phyloP scores from a whole-genome alignment of 1,140 invertebrate species.

The Leptinotarsa defecta region DNA sequence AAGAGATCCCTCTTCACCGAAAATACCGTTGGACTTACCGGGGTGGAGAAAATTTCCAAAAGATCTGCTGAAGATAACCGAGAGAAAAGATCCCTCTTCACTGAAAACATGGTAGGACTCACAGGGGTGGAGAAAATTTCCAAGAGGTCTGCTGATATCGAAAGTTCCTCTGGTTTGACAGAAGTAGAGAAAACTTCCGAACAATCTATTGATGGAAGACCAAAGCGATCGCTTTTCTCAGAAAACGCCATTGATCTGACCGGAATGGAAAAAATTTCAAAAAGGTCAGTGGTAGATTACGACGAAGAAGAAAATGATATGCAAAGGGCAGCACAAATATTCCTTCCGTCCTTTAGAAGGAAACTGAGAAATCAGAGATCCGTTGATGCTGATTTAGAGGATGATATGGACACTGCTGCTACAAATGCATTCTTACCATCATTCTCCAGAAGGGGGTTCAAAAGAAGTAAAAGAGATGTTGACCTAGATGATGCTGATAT shows the following conservation, averaged over 20 bases:
- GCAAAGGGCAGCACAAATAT: constrained; percentile 30
- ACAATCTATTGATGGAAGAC: constrained; percentile 14
- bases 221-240: constrained; percentile 29
- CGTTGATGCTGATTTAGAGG: background rate
- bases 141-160: constrained; percentile 30
- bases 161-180: constrained; percentile 29
- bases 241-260: constrained; percentile 31
- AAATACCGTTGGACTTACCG: constrained; percentile 29
- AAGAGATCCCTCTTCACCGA: constrained; percentile 39
- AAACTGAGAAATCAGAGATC: constrained; percentile 12
- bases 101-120: constrained; percentile 25
- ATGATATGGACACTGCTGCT: background rate
- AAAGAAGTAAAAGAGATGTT: no score
- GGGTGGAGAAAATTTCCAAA: constrained; percentile 39
- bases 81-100: constrained; percentile 29
- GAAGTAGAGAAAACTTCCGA: constrained; percentile 36
- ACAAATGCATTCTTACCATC: no score
- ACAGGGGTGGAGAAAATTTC: constrained; percentile 39
- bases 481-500: no score
- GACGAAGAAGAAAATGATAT: constrained; percentile 31
- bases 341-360: constrained; percentile 37
- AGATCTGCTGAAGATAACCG: constrained; percentile 22
- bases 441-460: no score
- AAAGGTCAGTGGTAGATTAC: constrained; percentile 28
- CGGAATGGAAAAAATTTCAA: constrained; percentile 38